Percentiles rank a stretch among this genome's conserved stretches.
phyloP scores from a whole-genome alignment of 2,113 vertebrate species.

The Bos javanicus region DNA sequence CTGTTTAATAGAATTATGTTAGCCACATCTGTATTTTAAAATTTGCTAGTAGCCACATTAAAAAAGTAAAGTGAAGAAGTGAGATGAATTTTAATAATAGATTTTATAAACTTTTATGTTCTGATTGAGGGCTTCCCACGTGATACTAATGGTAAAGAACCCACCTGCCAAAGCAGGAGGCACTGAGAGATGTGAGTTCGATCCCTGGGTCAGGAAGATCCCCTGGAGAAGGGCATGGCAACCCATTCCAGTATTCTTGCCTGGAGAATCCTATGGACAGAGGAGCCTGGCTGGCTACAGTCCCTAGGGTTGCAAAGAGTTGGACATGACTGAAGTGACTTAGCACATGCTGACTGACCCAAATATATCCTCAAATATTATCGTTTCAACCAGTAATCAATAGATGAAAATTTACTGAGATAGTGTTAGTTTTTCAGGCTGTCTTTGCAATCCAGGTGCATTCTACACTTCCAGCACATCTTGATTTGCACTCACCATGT shows the following conservation, averaged over 20 bases:
- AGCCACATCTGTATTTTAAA: background rate
- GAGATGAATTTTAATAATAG: background rate
- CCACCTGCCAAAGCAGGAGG: background rate
- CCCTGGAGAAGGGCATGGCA: background rate
- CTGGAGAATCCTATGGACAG: background rate
- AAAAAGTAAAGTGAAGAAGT: background rate
- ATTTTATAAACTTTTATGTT: background rate
- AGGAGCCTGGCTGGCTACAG: background rate
- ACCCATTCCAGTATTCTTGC: background rate
- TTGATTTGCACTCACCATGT: fast-evolving
- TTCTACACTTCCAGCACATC: fast-evolving
- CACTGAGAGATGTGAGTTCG: background rate
- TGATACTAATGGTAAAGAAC: background rate
- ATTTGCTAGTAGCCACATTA: background rate
- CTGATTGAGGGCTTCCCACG: background rate
- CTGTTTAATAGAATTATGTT: background rate
- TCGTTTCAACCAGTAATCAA: background rate
- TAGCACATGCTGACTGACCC: background rate
- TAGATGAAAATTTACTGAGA: background rate
- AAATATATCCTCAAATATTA: background rate
- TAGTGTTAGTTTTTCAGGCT: background rate
- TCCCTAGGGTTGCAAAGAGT: background rate
- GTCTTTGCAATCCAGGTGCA: fast-evolving
- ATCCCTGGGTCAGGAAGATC: background rate
- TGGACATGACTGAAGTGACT: background rate